Evolutionary conservation across 2,113 vertebrate species (phyloP).

Genomic region (Takifugu flavidus): DNA sequence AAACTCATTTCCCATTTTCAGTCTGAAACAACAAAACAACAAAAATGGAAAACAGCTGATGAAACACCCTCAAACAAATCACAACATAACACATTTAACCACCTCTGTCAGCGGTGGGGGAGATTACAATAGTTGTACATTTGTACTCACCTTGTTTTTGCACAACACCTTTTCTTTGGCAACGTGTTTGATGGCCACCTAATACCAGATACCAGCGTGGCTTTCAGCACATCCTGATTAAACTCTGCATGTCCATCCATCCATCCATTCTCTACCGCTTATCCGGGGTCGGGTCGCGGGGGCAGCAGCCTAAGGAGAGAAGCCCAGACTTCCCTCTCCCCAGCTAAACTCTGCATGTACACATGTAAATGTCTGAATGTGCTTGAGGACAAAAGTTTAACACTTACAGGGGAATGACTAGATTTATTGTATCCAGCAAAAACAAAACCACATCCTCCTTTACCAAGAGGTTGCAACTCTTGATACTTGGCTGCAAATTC

Average conservation of each 20-base stretch:
- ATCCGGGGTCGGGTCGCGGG: too few species aligned
- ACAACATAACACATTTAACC: neutral
- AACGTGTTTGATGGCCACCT: constrained; percentile 25
- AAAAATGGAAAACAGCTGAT: neutral
- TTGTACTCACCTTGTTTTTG: neutral
- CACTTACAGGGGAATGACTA: constrained; percentile 15
- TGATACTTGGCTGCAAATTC: constrained; percentile 3
- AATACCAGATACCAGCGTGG: neutral
- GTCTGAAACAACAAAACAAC: constrained; percentile 2
- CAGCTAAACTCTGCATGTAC: neutral
- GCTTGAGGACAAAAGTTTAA: neutral
- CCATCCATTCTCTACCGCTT: too few species aligned
- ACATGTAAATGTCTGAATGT: neutral
- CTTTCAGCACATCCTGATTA: neutral
- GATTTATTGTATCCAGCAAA: constrained; percentile 10
- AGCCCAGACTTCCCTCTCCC: too few species aligned
- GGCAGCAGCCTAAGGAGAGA: too few species aligned
- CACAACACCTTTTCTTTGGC: neutral
- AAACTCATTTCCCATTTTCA: neutral
- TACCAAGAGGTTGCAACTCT: neutral
- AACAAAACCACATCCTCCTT: constrained; percentile 22
- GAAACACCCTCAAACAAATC: neutral
- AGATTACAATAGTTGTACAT: neutral
- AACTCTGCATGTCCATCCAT: neutral
- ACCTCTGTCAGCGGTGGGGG: too few species aligned